Evolutionary conservation across 2,797 vertebrate species (phyloP).

Genomic region (Epinephelus coioides): DNA sequence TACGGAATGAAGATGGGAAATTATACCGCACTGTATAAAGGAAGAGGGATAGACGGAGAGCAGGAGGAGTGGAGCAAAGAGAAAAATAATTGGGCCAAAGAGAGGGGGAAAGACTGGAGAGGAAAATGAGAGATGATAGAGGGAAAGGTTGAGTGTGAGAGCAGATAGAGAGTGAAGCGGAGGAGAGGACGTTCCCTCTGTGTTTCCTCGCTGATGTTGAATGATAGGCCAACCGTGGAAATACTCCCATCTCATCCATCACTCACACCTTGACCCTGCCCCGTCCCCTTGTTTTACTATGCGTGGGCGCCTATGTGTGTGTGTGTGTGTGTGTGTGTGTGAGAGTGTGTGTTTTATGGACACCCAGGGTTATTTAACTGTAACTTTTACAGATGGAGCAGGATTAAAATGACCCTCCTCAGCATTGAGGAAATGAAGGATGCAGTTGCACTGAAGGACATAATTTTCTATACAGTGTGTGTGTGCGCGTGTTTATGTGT

Average conservation of each 20-base stretch:
- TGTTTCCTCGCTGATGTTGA: slow-evolving; percentile 63
- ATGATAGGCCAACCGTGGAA: slow-evolving; percentile 66
- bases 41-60: slow-evolving; percentile 57
- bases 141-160: slow-evolving; percentile 60
- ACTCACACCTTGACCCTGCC: slow-evolving; percentile 75
- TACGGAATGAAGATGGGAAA: slow-evolving; percentile 73
- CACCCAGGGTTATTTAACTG: slow-evolving; percentile 41
- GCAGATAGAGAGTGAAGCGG: slow-evolving; percentile 51
- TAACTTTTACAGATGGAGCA: slow-evolving; percentile 42
- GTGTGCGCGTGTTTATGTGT: slow-evolving; percentile 38
- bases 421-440: slow-evolving; percentile 37
- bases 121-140: slow-evolving; percentile 73
- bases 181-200: slow-evolving; percentile 51
- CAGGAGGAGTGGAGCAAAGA: slow-evolving; percentile 62
- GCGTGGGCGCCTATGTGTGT: background rate
- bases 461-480: slow-evolving; percentile 4
- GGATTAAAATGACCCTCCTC: slow-evolving; percentile 40
- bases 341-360: slow-evolving; percentile 17
- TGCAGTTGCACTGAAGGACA: slow-evolving; percentile 42
- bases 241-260: slow-evolving; percentile 73
- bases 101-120: slow-evolving; percentile 47
- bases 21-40: slow-evolving; percentile 62
- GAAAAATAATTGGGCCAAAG: slow-evolving; percentile 80
- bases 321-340: background rate
- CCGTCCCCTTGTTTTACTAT: slow-evolving; percentile 36